Percentiles rank a stretch among this genome's conserved stretches.
These are phyloP conservation scores for Stenichneumon culpator DNA, from an alignment of 2,888 invertebrate genomes.

Conservation along the genomic window DNA sequence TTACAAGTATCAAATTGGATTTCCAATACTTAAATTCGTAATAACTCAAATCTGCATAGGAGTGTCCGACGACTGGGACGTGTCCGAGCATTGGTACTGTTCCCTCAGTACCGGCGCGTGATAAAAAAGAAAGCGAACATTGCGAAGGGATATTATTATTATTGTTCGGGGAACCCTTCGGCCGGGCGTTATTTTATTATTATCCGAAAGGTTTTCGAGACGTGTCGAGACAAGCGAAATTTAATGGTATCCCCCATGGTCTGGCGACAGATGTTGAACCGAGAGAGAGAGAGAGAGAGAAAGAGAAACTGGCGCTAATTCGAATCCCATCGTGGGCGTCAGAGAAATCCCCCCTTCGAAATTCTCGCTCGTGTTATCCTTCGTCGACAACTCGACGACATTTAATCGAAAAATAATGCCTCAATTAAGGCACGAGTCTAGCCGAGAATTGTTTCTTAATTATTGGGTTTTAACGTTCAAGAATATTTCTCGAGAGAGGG, in stretches of 20 bases:
- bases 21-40: too few relatives aligned
- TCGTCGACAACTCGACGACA: conserved; percentile 64
- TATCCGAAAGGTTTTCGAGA: conserved; percentile 45
- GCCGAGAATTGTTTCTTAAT: conserved; percentile 79
- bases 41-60: too few relatives aligned
- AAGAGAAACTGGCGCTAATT: conserved; percentile 78
- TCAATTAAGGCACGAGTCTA: conserved; percentile 76
- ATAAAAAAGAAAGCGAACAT: background rate
- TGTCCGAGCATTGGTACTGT: too few relatives aligned
- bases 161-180: conserved; percentile 5
- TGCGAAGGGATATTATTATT: background rate
- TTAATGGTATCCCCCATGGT: conserved; percentile 77
- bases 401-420: conserved; percentile 83
- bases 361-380: conserved; percentile 38
- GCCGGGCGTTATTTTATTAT: conserved; percentile 45
- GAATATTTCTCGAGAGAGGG: conserved; percentile 24
- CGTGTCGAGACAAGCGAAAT: conserved; percentile 78
- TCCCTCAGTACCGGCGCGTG: too few relatives aligned
- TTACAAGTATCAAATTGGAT: too few relatives aligned
- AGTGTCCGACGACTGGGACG: too few relatives aligned
- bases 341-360: conserved; percentile 59
- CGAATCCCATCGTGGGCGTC: conserved; percentile 81
- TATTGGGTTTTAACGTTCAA: conserved; percentile 75
- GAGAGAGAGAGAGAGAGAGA: conserved; percentile 56
- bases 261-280: conserved; percentile 80